Evolutionary conservation across 37 sponge, comb jelly and placozoan species (phyloP), one percentile per base, ranked within the genome.

Genomic region (Tethya wilhelma): DNA sequence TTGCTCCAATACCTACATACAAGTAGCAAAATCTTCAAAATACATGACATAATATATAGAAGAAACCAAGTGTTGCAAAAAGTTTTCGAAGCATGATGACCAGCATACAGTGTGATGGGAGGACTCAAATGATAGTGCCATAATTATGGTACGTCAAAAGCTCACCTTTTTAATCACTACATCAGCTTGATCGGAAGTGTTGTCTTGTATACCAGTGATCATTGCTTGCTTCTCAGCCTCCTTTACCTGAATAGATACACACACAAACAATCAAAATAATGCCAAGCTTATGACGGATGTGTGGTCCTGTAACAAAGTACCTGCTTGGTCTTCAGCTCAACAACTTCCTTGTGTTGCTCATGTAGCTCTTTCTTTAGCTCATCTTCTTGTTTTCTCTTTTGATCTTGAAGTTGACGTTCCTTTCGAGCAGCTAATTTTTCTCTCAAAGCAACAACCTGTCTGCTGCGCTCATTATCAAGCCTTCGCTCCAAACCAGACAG

Each of bases 1-100:
- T 36, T 67, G 69, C 12, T 67, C 41, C 9, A 67, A 39, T 36
- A 67, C 40, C 69, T 67, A 36, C 28, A 60, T n/a, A n/a, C 22
- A 26, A n/a, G 22, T 60, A 25, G 28, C 25, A 49, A 14, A 19
- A 14, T 19, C 14, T 19, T 19, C 53, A 19, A 49, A 49, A 49
- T 49, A 19, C 14, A 49, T 49, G 14, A 14, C 14, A 49, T 49
- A 14, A 14, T 49, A 9, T 49, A 49, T 19, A n/a, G n/a, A n/a
- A n/a, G n/a, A n/a, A n/a, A n/a, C n/a, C n/a, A n/a, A n/a, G n/a
- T n/a, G n/a, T n/a, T n/a, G n/a, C n/a, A n/a, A n/a, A n/a, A n/a
- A n/a, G n/a, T n/a, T n/a, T n/a, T n/a, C n/a, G 9, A 19, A 49
- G 14, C 53, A 49, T 49, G 9, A 49, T 49, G 53, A 49, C 14